Evolutionary conservation across 2,888 invertebrate species (phyloP).

Genomic region (Leptodirus hochenwartii): DNA sequence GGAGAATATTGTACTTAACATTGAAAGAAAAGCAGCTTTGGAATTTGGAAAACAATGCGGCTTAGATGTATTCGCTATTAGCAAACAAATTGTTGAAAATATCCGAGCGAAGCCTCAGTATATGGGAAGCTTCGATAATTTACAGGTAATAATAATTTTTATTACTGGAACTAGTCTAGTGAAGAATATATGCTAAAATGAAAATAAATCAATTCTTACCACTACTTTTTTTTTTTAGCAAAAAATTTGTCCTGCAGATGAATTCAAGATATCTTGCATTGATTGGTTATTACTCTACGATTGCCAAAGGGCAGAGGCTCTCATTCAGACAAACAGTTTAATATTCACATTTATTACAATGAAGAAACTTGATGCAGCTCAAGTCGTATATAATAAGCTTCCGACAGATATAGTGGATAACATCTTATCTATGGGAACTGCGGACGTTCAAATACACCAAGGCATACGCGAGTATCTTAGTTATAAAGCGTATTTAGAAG

Average conservation of each 20-base stretch:
- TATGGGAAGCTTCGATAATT: slow-evolving; percentile 18
- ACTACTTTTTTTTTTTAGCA: slow-evolving; percentile 16
- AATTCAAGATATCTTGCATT: slow-evolving; percentile 54
- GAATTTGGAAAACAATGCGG: slow-evolving; percentile 55
- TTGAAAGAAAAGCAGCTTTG: slow-evolving; percentile 46
- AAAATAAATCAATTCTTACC: neutral
- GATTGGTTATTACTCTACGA: slow-evolving; percentile 77
- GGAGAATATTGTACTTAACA: slow-evolving; percentile 42
- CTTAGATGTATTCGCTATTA: slow-evolving; percentile 68
- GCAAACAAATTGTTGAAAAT: slow-evolving; percentile 68
- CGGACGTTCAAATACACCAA: slow-evolving; percentile 29
- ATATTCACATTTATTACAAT: slow-evolving; percentile 69
- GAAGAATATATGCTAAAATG: neutral
- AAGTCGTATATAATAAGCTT: slow-evolving; percentile 54
- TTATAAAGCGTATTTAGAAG: slow-evolving; percentile 72
- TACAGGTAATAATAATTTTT: slow-evolving; percentile 17
- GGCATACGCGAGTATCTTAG: slow-evolving; percentile 69
- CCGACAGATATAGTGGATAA: slow-evolving; percentile 44
- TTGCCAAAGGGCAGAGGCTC: slow-evolving; percentile 58
- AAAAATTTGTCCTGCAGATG: slow-evolving; percentile 44
- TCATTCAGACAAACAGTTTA: slow-evolving; percentile 78
- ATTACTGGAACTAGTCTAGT: neutral
- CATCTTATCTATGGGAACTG: slow-evolving; percentile 29
- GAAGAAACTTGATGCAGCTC: slow-evolving; percentile 67
- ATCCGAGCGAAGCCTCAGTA: slow-evolving; percentile 33